Percentiles rank a stretch among this genome's conserved stretches.
phyloP scores from a whole-genome alignment of 2,888 invertebrate genomes.

The Lochmaea capreae region DNA sequence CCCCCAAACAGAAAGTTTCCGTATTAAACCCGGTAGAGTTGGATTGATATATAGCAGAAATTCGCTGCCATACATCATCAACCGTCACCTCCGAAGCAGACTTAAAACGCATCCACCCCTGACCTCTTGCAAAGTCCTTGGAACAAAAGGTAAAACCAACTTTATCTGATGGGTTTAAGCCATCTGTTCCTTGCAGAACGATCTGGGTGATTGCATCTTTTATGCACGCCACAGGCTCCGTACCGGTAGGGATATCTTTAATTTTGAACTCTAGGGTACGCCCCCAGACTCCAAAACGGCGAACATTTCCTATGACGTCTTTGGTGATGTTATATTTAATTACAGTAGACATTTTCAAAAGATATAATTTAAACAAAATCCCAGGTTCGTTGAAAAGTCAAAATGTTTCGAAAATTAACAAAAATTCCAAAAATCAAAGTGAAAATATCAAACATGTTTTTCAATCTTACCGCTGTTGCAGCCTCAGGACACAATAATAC shows the following conservation, averaged over 20 bases:
- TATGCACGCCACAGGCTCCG: background rate
- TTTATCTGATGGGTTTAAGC: background rate
- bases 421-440: no score
- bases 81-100: constrained; percentile 2
- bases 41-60: constrained; percentile 15
- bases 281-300: background rate
- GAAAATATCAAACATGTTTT: no score
- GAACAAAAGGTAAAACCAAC: constrained; percentile 16
- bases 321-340: no score
- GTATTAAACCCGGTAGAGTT: constrained; percentile 35
- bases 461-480: no score
- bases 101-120: constrained; percentile 58
- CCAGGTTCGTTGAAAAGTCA: no score
- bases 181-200: background rate
- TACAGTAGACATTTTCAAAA: no score
- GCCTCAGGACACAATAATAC: no score
- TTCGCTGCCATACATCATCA: no score
- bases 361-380: no score
- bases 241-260: background rate
- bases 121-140: background rate
- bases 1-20: constrained; percentile 43
- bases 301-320: no score
- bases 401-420: no score
- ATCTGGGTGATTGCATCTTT: background rate
- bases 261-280: constrained; percentile 23